Evolutionary conservation across 2,888 invertebrate species (phyloP).

Genomic region (Tenthredo scrophulariae): DNA sequence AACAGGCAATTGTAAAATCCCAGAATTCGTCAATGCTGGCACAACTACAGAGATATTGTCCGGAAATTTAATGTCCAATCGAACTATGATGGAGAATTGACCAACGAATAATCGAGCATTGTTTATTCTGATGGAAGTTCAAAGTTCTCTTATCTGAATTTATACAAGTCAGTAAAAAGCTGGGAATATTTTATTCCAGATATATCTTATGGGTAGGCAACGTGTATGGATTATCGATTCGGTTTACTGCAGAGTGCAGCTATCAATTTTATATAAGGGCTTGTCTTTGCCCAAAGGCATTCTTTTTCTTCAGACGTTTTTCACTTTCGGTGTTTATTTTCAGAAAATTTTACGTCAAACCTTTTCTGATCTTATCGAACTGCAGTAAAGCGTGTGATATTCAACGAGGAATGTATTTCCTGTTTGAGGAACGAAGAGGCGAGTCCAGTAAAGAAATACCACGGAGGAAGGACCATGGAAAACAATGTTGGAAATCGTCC

Average conservation of each 20-base stretch:
- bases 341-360: neutral
- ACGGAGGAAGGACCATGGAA: neutral
- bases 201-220: neutral
- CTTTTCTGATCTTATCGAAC: neutral
- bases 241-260: neutral
- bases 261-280: neutral
- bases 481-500: neutral
- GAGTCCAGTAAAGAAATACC: neutral
- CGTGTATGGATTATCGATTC: neutral
- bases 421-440: neutral
- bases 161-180: neutral
- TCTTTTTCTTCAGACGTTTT: neutral
- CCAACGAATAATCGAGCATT: neutral
- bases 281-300: neutral
- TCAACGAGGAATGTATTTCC: neutral
- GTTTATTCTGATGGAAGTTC: neutral
- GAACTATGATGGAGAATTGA: neutral
- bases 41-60: neutral
- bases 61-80: conserved; percentile 13
- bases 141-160: neutral
- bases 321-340: neutral
- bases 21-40: neutral
- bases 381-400: neutral
- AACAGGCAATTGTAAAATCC: neutral
- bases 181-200: neutral